phyloP scores from a whole-genome alignment of 2,888 invertebrate species.

The Mythimna lalbum region DNA sequence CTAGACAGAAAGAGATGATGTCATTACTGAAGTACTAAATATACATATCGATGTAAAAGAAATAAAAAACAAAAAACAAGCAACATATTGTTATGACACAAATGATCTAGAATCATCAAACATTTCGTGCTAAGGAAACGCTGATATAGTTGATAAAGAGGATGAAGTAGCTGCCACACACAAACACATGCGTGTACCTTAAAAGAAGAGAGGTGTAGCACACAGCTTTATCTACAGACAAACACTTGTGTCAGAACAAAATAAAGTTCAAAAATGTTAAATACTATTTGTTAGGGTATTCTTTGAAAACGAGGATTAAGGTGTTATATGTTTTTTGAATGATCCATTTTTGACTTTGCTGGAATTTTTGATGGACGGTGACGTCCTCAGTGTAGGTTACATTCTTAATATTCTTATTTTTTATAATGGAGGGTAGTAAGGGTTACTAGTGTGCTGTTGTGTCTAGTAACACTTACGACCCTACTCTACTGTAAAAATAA shows the following conservation, averaged over 20 bases:
- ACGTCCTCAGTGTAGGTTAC: no score
- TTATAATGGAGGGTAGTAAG: no score
- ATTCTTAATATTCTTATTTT: no score
- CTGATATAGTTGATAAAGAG: conserved; percentile 25
- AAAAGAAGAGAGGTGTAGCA: conserved; percentile 75
- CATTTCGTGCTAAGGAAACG: conserved; percentile 66
- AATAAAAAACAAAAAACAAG: conserved; percentile 1
- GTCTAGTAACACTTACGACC: no score
- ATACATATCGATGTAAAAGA: neutral
- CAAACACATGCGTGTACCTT: conserved; percentile 72
- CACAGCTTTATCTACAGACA: conserved; percentile 78
- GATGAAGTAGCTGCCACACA: conserved; percentile 37
- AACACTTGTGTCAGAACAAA: conserved; percentile 42
- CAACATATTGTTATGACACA: conserved; percentile 7
- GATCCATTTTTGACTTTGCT: no score
- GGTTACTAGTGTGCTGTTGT: no score
- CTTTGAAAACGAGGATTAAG: neutral
- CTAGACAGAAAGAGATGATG: no score
- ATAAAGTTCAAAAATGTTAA: neutral
- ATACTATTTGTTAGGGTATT: neutral
- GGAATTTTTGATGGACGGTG: no score
- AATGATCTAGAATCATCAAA: neutral
- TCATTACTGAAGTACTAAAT: neutral
- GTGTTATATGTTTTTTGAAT: no score
- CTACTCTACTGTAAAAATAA: no score